Evolutionary conservation across 1,140 invertebrate species (phyloP).

Genomic region (Pristionchus pacificus): DNA sequence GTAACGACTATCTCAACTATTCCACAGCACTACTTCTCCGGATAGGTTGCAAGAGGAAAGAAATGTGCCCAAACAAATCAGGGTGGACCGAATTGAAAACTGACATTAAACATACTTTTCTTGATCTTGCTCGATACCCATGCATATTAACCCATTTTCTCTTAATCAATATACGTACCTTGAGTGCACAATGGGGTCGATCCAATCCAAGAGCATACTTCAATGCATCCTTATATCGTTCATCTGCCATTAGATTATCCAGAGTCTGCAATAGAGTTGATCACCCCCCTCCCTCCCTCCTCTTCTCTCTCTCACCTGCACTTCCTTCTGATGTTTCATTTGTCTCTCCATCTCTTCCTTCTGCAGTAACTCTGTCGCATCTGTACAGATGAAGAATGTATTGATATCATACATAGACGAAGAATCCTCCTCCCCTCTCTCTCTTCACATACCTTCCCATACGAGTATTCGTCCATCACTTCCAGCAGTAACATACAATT

Average conservation of each 20-base stretch:
- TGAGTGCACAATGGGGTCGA: constrained; percentile 38
- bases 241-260: constrained; percentile 46
- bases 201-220: constrained; percentile 43
- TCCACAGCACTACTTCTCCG: no score
- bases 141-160: no score
- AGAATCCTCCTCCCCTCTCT: constrained; percentile 25
- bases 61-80: not conserved
- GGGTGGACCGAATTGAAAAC: not conserved
- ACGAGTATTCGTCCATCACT: constrained; percentile 46
- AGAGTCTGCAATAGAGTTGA: constrained; percentile 38
- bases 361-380: no score
- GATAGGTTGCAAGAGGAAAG: constrained; percentile 3
- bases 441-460: constrained; percentile 50
- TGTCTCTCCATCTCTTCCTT: constrained; percentile 33
- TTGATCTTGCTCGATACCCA: not conserved
- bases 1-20: no score
- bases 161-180: constrained; percentile 9
- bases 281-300: not conserved
- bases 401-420: no score
- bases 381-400: no score
- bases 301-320: constrained; percentile 24
- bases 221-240: constrained; percentile 48
- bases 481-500: constrained; percentile 45
- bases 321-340: constrained; percentile 43
- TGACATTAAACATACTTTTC: not conserved